Percentiles rank a stretch among this genome's conserved stretches.
Conservation (phyloP, 92 coral and sea anemone species). For the Bergia sp. region DNA sequence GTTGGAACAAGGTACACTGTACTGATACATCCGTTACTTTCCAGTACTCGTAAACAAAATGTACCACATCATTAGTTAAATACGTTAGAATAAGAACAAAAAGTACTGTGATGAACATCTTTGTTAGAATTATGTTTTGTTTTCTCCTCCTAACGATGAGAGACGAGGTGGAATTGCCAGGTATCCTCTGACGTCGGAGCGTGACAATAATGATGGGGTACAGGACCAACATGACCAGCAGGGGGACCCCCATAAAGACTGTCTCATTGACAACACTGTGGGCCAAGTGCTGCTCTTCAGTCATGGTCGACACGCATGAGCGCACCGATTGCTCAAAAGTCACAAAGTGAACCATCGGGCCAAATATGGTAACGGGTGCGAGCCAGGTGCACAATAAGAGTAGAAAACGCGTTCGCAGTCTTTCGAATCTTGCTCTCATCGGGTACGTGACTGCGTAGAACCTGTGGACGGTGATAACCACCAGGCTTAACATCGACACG, state of each 20-base stretch:
- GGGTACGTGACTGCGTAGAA: conserved; percentile 37
- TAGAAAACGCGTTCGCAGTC: background rate
- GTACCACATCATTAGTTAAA: conserved; percentile 24
- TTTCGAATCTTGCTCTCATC: conserved; percentile 20
- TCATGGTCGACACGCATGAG: conserved; percentile 31
- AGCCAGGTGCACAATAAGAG: conserved; percentile 14
- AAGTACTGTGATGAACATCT: conserved; percentile 32
- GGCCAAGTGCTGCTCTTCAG: background rate
- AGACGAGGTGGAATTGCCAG: conserved; percentile 21
- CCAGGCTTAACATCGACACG: conserved; percentile 38
- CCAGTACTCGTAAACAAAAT: conserved; percentile 10
- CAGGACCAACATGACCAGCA: conserved; percentile 8
- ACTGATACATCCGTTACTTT: background rate
- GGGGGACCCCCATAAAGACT: conserved; percentile 21
- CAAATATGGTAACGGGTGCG: conserved; percentile 11
- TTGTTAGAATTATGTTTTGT: conserved; percentile 42
- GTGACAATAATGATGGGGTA: conserved; percentile 28
- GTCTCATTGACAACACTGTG: conserved; percentile 27
- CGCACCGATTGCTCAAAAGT: conserved; percentile 10
- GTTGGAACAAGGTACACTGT: conserved; percentile 5
- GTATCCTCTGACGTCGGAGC: conserved; percentile 25
- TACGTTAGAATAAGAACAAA: conserved; percentile 2
- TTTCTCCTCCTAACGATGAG: conserved; percentile 26
- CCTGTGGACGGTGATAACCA: conserved; percentile 29
- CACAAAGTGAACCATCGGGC: conserved; percentile 23